Evolutionary conservation across 2,113 vertebrate species (phyloP).

Genomic region (Melospiza melodia): DNA sequence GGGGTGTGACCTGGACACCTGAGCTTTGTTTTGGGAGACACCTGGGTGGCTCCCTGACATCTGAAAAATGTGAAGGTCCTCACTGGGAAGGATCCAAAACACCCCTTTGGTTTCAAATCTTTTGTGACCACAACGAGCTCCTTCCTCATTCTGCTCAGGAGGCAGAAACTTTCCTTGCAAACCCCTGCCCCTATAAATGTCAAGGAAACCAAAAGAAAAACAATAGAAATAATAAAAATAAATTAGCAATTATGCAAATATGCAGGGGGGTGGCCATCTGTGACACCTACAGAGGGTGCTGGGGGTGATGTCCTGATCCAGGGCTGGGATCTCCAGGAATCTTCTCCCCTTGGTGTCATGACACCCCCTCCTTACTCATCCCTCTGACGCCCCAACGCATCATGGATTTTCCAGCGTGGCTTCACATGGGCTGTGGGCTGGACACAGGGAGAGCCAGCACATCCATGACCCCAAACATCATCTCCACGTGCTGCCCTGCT

Average conservation of each 20-base stretch:
- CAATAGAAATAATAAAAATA: fast-evolving
- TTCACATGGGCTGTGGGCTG: not conserved
- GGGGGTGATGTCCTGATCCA: not conserved
- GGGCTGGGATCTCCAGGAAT: not conserved
- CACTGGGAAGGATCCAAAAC: not conserved
- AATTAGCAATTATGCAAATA: not conserved
- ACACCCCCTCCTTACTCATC: not conserved
- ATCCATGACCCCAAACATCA: not conserved
- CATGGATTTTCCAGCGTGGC: not conserved
- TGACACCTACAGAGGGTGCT: not conserved
- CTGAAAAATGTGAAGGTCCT: not conserved
- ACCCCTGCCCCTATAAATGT: fast-evolving
- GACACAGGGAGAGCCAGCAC: not conserved
- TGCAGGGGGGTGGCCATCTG: too few relatives aligned
- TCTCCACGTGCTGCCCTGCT: not conserved
- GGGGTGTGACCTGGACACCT: not conserved
- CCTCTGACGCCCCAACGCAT: not conserved
- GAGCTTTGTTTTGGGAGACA: fast-evolving
- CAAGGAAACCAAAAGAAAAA: not conserved
- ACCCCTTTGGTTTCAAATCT: not conserved
- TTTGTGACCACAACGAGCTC: fast-evolving
- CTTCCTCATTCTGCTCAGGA: not conserved
- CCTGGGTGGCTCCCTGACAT: not conserved
- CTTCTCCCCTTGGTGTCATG: not conserved
- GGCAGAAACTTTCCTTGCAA: not conserved